A percentile compares a stretch with the other conserved stretches of the same genome.
These are phyloP conservation scores for Drosophila paranaensis DNA, from an alignment of 2,888 invertebrate genomes.

Conservation along the genomic window DNA sequence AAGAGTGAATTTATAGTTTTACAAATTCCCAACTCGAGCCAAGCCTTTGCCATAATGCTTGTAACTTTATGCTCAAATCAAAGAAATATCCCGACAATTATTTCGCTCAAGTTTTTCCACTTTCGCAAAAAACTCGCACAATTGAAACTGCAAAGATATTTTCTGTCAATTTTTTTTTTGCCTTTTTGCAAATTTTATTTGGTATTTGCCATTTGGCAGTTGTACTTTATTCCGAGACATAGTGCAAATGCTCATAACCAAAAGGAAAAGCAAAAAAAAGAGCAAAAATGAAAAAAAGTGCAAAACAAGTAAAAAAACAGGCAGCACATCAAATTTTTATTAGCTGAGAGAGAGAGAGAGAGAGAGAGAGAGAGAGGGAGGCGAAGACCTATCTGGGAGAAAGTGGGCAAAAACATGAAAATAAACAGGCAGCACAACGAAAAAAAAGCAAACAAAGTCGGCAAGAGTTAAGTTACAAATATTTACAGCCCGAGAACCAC, in stretches of 20 bases:
- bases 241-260: constrained; percentile 36
- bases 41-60: neutral
- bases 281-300: constrained; percentile 7
- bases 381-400: neutral
- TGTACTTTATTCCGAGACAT: constrained; percentile 22
- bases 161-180: no score
- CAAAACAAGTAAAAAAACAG: constrained; percentile 11
- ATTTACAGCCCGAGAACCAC: constrained; percentile 61
- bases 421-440: constrained; percentile 65
- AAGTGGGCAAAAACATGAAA: constrained; percentile 49
- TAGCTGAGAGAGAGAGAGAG: constrained; percentile 44
- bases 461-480: constrained; percentile 79
- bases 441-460: constrained; percentile 65
- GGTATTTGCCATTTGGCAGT: constrained; percentile 15
- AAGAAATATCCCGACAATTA: neutral
- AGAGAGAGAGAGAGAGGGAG: neutral
- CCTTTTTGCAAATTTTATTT: neutral
- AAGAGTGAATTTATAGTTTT: no score
- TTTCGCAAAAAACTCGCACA: neutral
- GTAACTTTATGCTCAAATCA: neutral
- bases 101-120: neutral
- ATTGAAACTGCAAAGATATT: neutral
- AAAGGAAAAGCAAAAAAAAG: neutral
- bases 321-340: constrained; percentile 75
- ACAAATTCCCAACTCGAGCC: no score